Evolutionary conservation across 2,113 vertebrate species (phyloP), one percentile per base, ranked within the genome.

Genomic region (Solea solea): DNA sequence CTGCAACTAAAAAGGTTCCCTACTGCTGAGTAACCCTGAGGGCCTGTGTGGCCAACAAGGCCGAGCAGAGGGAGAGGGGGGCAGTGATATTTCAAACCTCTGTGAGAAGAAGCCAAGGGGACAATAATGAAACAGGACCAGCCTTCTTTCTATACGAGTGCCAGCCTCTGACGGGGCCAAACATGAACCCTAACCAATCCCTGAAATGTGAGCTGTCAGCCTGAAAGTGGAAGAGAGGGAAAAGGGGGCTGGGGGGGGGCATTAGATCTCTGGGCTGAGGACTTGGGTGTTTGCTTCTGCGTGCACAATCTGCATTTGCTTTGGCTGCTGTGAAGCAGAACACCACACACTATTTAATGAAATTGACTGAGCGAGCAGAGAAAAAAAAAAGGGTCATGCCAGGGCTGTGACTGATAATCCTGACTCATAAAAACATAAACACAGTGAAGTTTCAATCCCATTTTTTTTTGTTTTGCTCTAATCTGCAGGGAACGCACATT

Each of bases 11-110:
- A 82, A 82, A 81, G 82, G 70, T 70, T 51, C 9, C 59, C 49
- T 64, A 58, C 78, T 91, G 89, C 88, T 79, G 86, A 92, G 80
- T 85, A 90, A 92, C 78, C 74, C 80, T 77, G 60, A 58, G 70
- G 84, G 78, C 71, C 70, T 48, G 49, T 27, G 51, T 74, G 70
- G 51, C 34, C 67, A 11, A 58, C 60, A 57, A 62, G 49, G 57
- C 55, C 9, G 60, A 45, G 73, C 15, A 27, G 42, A 50, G 52
- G 50, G 56, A 15, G 63, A 56, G 21, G 63, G 58, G 66, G 58
- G 25, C 56, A 34, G 16, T 6, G 66, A 76, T 73, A 84, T 84
- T 75, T 74, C 77, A 87, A 80, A 65, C 70, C 69, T 60, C 40
- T 52, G 59, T 21, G 39, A 57, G 64, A 61, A 51, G 51, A 71